Conservation (phyloP, 2,888 invertebrate genomes). For the Epinotia nisella region DNA sequence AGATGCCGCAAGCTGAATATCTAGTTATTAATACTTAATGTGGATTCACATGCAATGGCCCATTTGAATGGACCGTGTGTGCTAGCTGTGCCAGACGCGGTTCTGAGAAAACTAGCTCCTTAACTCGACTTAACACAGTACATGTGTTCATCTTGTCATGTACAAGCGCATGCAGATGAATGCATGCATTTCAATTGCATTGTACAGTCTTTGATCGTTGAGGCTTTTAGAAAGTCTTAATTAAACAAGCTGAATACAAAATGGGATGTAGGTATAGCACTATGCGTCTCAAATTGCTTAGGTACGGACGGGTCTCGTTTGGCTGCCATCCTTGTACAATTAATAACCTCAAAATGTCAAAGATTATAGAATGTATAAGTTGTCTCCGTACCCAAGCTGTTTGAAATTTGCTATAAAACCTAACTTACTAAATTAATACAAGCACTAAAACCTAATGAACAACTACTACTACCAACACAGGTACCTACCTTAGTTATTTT, state of each 20-base stretch:
- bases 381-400: no score
- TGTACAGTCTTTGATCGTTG: background rate
- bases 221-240: slow-evolving; percentile 10
- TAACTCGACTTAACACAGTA: slow-evolving; percentile 35
- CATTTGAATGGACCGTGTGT: slow-evolving; percentile 24
- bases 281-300: no score
- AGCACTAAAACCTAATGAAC: no score
- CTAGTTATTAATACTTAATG: slow-evolving; percentile 29
- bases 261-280: background rate
- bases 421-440: no score
- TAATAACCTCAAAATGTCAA: no score
- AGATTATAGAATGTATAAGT: no score
- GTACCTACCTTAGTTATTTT: no score
- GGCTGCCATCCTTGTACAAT: no score
- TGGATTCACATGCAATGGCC: slow-evolving; percentile 29
- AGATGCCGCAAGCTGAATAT: slow-evolving; percentile 19
- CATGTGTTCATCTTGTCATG: slow-evolving; percentile 30
- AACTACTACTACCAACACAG: no score
- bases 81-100: slow-evolving; percentile 26
- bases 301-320: no score
- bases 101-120: slow-evolving; percentile 42
- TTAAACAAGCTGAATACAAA: background rate
- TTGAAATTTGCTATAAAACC: no score
- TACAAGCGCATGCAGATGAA: slow-evolving; percentile 27
- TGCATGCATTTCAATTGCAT: slow-evolving; percentile 22